A percentile compares a stretch with the other conserved stretches of the same genome.
Evolutionary conservation across 2,113 vertebrate genomes (phyloP).

Genomic region (Cyanocitta stelleri): DNA sequence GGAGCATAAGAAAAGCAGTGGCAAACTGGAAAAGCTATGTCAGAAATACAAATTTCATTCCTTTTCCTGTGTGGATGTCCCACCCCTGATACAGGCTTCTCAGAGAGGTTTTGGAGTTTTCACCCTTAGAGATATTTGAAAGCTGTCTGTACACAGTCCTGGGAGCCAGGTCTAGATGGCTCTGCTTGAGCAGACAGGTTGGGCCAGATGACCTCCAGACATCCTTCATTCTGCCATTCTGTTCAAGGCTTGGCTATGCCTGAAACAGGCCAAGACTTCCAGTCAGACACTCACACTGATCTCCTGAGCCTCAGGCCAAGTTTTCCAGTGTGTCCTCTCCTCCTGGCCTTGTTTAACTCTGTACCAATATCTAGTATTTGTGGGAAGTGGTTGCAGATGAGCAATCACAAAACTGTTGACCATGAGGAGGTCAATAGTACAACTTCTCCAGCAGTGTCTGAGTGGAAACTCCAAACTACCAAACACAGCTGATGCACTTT

Average conservation of each 20-base stretch:
- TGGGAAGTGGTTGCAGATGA: background rate
- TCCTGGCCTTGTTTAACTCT: background rate
- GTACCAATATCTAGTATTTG: background rate
- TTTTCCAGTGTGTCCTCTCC: background rate
- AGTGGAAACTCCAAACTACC: background rate
- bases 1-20: background rate
- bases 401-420: background rate
- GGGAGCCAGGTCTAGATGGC: background rate
- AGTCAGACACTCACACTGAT: background rate
- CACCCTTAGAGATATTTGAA: background rate
- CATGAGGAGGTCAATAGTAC: background rate
- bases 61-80: background rate
- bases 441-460: background rate
- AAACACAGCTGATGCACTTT: background rate
- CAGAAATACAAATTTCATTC: background rate
- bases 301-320: background rate
- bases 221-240: background rate
- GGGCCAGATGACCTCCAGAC: background rate
- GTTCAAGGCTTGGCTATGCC: background rate
- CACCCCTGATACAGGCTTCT: background rate
- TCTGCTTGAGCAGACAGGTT: background rate
- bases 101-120: background rate
- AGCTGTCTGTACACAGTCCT: background rate
- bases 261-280: background rate
- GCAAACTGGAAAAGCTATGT: background rate